A percentile compares a stretch with the other conserved stretches of the same genome.
These are phyloP conservation scores for Mesorhabditis belari DNA, from an alignment of 2,888 invertebrate genomes.

Conservation along the genomic window DNA sequence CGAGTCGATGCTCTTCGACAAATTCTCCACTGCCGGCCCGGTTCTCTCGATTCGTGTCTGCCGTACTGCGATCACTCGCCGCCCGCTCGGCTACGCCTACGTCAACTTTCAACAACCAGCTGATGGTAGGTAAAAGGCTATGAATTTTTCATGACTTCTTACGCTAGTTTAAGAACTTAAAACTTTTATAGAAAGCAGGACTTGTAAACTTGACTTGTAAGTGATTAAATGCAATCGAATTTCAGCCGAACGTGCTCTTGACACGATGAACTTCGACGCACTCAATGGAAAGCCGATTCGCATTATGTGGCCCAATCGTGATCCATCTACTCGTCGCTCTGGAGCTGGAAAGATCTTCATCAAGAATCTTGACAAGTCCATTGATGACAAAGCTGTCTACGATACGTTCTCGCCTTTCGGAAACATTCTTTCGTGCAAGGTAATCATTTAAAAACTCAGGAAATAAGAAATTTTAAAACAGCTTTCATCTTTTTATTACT, in stretches of 20 bases:
- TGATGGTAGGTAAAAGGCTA: conserved; percentile 94
- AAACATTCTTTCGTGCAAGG: conserved; percentile 96
- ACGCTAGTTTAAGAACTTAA: no score
- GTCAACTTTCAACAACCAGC: conserved; percentile 99
- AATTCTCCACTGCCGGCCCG: conserved; percentile 96
- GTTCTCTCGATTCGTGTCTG: conserved; percentile 97
- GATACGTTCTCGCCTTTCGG: conserved; percentile 99
- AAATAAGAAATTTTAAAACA: background rate
- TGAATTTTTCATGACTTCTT: no score
- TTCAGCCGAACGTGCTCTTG: conserved; percentile 87
- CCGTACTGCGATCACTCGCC: conserved; percentile 90
- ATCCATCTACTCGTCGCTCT: conserved; percentile 76
- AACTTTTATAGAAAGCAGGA: no score
- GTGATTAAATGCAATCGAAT: background rate
- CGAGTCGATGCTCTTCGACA: conserved; percentile 97
- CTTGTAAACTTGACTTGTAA: no score
- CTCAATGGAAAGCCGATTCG: conserved; percentile 94
- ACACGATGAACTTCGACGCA: conserved; percentile 98
- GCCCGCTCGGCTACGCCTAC: conserved; percentile 97
- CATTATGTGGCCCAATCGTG: conserved; percentile 99
- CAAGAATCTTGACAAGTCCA: conserved; percentile 93
- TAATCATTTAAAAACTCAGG: conserved; percentile 32
- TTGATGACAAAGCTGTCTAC: conserved; percentile 98
- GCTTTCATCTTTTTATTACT: no score
- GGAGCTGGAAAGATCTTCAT: conserved; percentile 99